A percentile compares a stretch with the other conserved stretches of the same genome.
These are phyloP conservation scores for Plemyria rubiginata DNA, from an alignment of 2,888 invertebrate genomes.

Conservation along the genomic window DNA sequence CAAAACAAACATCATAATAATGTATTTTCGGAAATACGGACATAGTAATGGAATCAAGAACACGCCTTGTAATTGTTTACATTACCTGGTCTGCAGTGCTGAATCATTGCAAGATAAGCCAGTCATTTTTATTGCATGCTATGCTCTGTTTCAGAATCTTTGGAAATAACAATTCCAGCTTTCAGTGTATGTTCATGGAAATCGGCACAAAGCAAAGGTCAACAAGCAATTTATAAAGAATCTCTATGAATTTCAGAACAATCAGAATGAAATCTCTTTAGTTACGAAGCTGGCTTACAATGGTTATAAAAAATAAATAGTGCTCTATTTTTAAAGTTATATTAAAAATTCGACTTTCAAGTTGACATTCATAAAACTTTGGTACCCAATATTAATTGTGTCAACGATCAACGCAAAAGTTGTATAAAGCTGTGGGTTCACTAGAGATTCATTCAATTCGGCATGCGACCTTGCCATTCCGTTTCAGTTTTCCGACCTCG, in stretches of 20 bases:
- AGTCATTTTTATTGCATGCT: constrained; percentile 8
- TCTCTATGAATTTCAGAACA: too few species aligned
- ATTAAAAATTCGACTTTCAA: neutral
- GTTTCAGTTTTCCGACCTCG: constrained; percentile 71
- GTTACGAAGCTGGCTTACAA: neutral
- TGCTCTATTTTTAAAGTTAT: neutral
- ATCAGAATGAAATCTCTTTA: too few species aligned
- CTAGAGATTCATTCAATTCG: constrained; percentile 31
- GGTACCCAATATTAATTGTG: constrained; percentile 5
- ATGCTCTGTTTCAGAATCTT: constrained; percentile 14
- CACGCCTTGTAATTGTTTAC: constrained; percentile 8
- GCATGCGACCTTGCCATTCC: constrained; percentile 67
- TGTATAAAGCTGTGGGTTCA: constrained; percentile 9
- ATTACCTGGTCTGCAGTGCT: constrained; percentile 14
- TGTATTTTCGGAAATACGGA: neutral
- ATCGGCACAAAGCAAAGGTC: neutral
- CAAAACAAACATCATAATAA: neutral
- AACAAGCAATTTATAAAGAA: too few species aligned
- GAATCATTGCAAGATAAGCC: constrained; percentile 18
- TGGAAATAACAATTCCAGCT: neutral
- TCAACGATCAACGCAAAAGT: neutral
- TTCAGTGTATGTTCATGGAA: neutral
- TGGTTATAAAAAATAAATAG: neutral
- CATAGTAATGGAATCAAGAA: neutral
- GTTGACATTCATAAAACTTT: constrained; percentile 8